These are phyloP conservation scores for Patella ulyssiponensis DNA, from an alignment of 2,888 invertebrate genomes.

Conservation along the genomic window DNA sequence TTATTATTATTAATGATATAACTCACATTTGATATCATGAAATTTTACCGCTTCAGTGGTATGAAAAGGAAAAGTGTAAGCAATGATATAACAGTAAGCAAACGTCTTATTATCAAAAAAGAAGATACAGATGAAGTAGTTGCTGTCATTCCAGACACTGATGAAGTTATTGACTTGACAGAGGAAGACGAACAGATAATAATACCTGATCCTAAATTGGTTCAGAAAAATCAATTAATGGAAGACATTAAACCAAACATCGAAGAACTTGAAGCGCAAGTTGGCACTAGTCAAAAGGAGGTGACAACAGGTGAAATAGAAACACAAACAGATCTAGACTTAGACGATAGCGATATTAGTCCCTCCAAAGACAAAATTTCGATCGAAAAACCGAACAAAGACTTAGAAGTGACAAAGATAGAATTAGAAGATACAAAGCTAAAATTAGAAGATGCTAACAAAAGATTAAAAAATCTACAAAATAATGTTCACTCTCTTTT, in stretches of 20 bases:
- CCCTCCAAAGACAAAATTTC: slow-evolving; percentile 21
- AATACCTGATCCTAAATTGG: slow-evolving; percentile 20
- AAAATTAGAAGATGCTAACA: slow-evolving; percentile 10
- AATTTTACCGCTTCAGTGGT: slow-evolving; percentile 18
- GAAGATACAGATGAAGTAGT: slow-evolving; percentile 24
- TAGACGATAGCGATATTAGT: slow-evolving; percentile 21
- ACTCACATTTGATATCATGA: not conserved
- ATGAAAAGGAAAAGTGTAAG: slow-evolving; percentile 22
- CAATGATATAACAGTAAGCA: not conserved
- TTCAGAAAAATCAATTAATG: not conserved
- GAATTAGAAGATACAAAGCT: not conserved
- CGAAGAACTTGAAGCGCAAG: slow-evolving; percentile 16
- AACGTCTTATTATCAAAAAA: not conserved
- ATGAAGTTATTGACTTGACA: slow-evolving; percentile 19
- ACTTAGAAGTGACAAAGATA: not conserved
- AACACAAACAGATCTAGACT: slow-evolving; percentile 10
- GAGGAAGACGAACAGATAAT: slow-evolving; percentile 1
- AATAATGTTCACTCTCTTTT: slow-evolving; percentile 50
- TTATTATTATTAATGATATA: too few relatives aligned
- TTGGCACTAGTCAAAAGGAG: not conserved
- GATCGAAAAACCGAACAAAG: too few relatives aligned
- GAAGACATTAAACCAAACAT: slow-evolving; percentile 31
- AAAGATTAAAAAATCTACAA: slow-evolving; percentile 42
- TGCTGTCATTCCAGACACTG: slow-evolving; percentile 28
- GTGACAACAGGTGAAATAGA: slow-evolving; percentile 15